phyloP scores from a whole-genome alignment of 2,113 vertebrate species.

The Apodemus speciosus region DNA sequence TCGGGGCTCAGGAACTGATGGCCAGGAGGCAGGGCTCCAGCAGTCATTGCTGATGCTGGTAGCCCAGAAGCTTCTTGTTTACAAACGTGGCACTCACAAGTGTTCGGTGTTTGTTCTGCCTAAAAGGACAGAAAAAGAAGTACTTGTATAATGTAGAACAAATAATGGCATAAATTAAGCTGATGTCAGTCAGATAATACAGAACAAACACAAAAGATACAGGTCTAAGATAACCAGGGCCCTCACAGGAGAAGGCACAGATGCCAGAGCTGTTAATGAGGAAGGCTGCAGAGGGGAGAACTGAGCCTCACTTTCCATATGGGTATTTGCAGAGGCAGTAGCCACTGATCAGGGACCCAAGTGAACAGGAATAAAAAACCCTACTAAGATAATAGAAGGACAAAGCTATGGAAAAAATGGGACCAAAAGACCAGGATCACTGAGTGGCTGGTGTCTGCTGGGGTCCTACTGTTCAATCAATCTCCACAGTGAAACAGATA shows the following conservation, averaged over 20 bases:
- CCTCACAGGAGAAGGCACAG: background rate
- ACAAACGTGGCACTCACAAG: conserved; percentile 97
- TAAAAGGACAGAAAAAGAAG: conserved; percentile 72
- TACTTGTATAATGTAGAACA: background rate
- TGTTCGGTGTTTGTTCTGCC: conserved; percentile 90
- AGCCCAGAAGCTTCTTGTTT: conserved; percentile 92
- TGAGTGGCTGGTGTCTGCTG: background rate
- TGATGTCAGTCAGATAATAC: background rate
- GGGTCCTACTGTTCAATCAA: background rate
- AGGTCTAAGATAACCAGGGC: background rate
- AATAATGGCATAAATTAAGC: background rate
- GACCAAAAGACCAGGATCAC: background rate
- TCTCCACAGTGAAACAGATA: background rate
- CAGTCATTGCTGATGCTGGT: conserved; percentile 87
- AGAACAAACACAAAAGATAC: background rate
- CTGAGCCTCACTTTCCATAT: accelerated
- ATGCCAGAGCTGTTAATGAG: background rate
- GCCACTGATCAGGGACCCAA: background rate
- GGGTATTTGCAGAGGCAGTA: no score
- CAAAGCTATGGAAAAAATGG: background rate
- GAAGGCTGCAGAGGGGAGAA: background rate
- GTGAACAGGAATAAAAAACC: background rate
- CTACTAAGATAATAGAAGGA: background rate
- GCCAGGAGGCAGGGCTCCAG: conserved; percentile 89
- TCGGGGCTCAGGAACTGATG: conserved; percentile 96